These are phyloP conservation scores for Nicator chloris DNA, from an alignment of 2,113 vertebrate species.

Conservation along the genomic window DNA sequence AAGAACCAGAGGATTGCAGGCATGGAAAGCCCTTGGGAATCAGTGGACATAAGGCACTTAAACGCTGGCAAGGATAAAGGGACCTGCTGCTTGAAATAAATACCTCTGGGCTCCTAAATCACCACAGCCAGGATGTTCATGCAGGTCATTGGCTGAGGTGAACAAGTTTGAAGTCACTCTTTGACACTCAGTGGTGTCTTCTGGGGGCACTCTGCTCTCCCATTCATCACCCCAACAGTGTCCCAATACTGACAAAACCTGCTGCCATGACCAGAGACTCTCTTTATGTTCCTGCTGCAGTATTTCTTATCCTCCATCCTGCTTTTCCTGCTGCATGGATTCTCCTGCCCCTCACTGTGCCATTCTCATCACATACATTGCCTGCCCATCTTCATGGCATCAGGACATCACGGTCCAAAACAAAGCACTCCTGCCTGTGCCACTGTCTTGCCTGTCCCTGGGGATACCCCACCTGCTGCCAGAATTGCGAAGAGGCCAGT, in stretches of 20 bases:
- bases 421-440: background rate
- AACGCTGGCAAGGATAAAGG: background rate
- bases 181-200: background rate
- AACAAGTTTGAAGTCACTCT: rapidly evolving
- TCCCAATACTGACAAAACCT: background rate
- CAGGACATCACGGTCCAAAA: background rate
- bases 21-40: background rate
- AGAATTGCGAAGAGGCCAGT: background rate
- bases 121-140: rapidly evolving
- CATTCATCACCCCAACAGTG: background rate
- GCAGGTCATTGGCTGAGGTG: background rate
- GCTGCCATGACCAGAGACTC: background rate
- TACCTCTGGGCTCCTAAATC: background rate
- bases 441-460: background rate
- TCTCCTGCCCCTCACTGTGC: background rate
- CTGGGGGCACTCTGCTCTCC: background rate
- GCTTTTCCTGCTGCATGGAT: background rate
- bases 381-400: background rate
- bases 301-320: background rate
- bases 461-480: background rate
- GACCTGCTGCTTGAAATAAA: background rate
- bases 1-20: background rate
- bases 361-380: background rate
- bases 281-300: background rate
- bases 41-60: background rate